Evolutionary conservation across 2,113 vertebrate species (phyloP), one percentile per base, ranked within the genome.

Genomic region (Cairina moschata): DNA sequence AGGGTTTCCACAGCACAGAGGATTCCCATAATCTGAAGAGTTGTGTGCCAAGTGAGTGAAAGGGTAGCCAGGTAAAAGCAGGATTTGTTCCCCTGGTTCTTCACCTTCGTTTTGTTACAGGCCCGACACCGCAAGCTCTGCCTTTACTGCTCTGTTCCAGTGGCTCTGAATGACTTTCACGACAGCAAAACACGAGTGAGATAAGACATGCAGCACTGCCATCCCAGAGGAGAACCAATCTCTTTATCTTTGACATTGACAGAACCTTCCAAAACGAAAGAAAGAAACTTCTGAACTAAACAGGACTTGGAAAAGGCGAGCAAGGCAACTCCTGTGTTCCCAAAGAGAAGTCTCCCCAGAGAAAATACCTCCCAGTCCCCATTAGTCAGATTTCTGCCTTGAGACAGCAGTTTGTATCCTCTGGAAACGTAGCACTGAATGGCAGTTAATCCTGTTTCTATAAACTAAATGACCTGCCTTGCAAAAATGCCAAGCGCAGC

Each of bases 31-130:
- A 16, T 59, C 5, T 0, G 54, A 36, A n/a, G 2, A 65, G 6
- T 8, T 5, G 3, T 0, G 7, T 5, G 52, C 58, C 60, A 81
- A 63, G 56, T 10, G 4, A 1, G 8, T 2, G 50, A 7, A 16
- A 63, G 72, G 50, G 42, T 6, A 80, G 71, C 54, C 76, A 67
- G 62, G 52, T 14, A 89, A 50, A 21, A 55, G 65, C 46, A 25
- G 29, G 0, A 25, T 29, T 68, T 2, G 1, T 34, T 59, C 52
- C 42, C 74, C 32, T 15, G 8, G 29, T 3, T 76, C 67, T 79
- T 40, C 73, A 14, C 48, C 20, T 54, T 31, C 20, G 11, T 77
- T 75, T 62, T 60, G 31, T 18, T 15, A 4, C 21, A 17, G 56
- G n/a, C n/a, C 86, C 66, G 55, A 7, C 56, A 8, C 4, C 56